A percentile compares a stretch with the other conserved stretches of the same genome.
Evolutionary conservation across 2,113 vertebrate species (phyloP).

Genomic region (Genyomyrus donnyi): DNA sequence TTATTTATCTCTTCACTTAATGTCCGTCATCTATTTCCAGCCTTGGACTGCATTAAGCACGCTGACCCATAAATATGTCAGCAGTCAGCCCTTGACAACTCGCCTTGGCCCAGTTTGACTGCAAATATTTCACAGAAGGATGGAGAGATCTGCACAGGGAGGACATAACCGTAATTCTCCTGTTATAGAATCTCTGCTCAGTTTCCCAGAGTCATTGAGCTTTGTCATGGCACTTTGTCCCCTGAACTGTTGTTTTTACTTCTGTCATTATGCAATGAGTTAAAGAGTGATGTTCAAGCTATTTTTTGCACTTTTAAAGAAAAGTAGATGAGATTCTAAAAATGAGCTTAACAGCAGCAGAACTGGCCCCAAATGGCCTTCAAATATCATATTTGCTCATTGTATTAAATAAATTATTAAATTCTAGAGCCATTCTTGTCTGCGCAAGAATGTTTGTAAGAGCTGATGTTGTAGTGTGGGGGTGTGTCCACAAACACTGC

Average conservation of each 20-base stretch:
- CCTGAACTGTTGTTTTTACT: not conserved
- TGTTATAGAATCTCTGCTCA: not conserved
- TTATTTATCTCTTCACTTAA: constrained; percentile 28
- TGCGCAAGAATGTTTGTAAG: not conserved
- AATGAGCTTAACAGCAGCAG: not conserved
- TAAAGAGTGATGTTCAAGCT: not conserved
- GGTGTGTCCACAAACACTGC: not conserved
- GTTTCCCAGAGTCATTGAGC: not conserved
- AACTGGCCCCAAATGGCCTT: not conserved
- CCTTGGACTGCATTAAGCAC: constrained; percentile 10
- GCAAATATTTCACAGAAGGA: not conserved
- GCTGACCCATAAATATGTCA: constrained; percentile 22
- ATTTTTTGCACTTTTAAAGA: not conserved
- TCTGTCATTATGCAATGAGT: not conserved
- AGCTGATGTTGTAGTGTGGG: not conserved
- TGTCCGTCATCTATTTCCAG: not conserved
- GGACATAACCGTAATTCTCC: not conserved
- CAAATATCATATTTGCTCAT: not conserved
- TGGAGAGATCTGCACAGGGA: not conserved
- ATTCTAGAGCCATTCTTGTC: not conserved
- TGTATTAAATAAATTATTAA: not conserved
- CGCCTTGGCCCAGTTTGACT: not conserved
- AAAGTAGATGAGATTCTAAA: not conserved
- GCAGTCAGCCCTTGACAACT: not conserved
- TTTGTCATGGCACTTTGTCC: not conserved